phyloP scores from a whole-genome alignment of 2,797 vertebrate genomes.

The Tachyglossus aculeatus region DNA sequence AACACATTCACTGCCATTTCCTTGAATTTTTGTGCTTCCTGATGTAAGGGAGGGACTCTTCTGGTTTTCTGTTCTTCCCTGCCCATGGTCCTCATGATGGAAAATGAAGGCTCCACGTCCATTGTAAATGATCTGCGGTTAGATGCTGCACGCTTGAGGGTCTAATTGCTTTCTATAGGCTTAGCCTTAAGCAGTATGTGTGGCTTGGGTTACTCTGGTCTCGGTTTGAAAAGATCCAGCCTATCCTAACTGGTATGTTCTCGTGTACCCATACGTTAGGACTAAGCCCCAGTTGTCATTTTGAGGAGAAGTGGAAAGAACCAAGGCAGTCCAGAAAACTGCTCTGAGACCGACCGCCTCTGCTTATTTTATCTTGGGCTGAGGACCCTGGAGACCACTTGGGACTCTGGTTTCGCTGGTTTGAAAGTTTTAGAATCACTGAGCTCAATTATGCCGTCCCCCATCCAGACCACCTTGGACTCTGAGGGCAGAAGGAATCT shows the following conservation, averaged over 20 bases:
- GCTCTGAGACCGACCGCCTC: constrained; percentile 9
- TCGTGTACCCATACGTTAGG: not conserved
- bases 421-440: constrained; percentile 45
- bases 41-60: no score
- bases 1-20: no score
- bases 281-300: constrained; percentile 27
- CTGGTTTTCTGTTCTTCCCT: no score
- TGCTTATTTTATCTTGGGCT: constrained; percentile 39
- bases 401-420: constrained; percentile 28
- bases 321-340: constrained; percentile 32
- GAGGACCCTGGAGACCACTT: constrained; percentile 21
- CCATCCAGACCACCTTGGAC: no score
- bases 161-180: not conserved
- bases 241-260: not conserved
- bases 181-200: not conserved
- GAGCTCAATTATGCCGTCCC: no score
- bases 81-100: accelerated
- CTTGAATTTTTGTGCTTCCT: no score
- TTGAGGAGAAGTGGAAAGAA: constrained; percentile 45
- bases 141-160: not conserved
- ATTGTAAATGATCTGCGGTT: not conserved
- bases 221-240: not conserved
- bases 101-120: not conserved
- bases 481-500: no score
- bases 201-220: not conserved